These are phyloP conservation scores for Spermophilus dauricus DNA, from an alignment of 2,113 vertebrate species.

Conservation along the genomic window DNA sequence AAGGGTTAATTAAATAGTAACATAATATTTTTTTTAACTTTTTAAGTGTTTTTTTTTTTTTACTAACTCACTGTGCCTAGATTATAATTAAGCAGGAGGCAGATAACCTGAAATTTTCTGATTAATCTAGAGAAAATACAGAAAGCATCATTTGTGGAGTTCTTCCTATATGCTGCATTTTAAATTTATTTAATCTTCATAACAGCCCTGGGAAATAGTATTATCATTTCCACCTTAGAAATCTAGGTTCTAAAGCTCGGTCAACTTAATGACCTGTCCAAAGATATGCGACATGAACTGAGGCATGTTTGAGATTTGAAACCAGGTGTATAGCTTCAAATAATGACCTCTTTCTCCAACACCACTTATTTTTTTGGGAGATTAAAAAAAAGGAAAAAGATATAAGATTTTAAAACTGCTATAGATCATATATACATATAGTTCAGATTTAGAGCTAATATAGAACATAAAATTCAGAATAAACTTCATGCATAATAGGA, in stretches of 20 bases:
- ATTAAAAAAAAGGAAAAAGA: constrained; percentile 36
- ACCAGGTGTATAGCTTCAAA: background rate
- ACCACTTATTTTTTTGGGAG: background rate
- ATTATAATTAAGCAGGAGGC: background rate
- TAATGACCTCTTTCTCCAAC: background rate
- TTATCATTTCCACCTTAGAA: constrained; percentile 39
- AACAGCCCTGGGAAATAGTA: background rate
- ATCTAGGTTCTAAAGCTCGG: background rate
- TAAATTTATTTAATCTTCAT: constrained; percentile 42
- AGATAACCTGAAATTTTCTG: constrained; percentile 22
- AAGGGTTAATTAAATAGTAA: background rate
- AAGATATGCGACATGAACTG: background rate
- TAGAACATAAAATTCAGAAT: background rate
- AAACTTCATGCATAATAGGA: background rate
- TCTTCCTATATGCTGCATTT: background rate
- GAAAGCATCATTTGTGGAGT: background rate
- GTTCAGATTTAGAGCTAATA: constrained; percentile 33
- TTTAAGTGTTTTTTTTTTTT: background rate
- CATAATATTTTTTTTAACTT: background rate
- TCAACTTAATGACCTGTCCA: background rate
- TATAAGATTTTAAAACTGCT: background rate
- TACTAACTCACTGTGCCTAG: background rate
- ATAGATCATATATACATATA: background rate
- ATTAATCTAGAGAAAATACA: constrained; percentile 27
- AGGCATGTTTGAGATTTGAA: background rate